A percentile compares a stretch with the other conserved stretches of the same genome.
These are phyloP conservation scores for Orthonychiurus folsomi DNA, from an alignment of 2,888 invertebrate species.

Conservation along the genomic window DNA sequence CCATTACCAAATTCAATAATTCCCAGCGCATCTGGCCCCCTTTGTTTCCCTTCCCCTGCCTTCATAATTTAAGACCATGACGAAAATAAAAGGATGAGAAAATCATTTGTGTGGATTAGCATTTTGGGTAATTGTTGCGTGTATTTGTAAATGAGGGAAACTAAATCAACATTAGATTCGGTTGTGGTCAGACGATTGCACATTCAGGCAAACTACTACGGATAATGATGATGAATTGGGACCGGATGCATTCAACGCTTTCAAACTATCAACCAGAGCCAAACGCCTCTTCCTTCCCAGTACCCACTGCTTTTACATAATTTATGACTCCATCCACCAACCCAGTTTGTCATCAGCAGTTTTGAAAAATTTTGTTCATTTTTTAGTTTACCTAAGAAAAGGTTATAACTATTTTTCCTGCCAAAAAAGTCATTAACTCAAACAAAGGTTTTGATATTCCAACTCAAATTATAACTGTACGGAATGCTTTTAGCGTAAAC, in stretches of 20 bases:
- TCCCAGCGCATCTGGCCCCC: no score
- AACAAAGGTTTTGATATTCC: no score
- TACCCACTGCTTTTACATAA: neutral
- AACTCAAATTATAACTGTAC: no score
- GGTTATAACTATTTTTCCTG: no score
- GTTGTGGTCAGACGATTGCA: no score
- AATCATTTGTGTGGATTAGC: neutral
- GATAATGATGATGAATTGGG: neutral
- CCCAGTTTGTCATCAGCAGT: no score
- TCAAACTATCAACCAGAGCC: neutral
- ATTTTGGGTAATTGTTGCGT: neutral
- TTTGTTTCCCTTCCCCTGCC: neutral
- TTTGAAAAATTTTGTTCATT: no score
- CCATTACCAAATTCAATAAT: no score
- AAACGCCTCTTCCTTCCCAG: neutral
- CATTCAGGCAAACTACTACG: neutral
- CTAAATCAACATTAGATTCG: neutral
- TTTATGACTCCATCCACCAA: no score
- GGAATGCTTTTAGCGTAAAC: no score
- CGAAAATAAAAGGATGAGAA: neutral
- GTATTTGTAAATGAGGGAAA: neutral
- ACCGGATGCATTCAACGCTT: neutral
- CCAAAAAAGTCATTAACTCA: no score
- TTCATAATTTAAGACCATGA: neutral
- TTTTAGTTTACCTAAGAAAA: no score